These are phyloP conservation scores for Benthosema pterotum DNA, from an alignment of 2,797 vertebrate species.

Conservation along the genomic window DNA sequence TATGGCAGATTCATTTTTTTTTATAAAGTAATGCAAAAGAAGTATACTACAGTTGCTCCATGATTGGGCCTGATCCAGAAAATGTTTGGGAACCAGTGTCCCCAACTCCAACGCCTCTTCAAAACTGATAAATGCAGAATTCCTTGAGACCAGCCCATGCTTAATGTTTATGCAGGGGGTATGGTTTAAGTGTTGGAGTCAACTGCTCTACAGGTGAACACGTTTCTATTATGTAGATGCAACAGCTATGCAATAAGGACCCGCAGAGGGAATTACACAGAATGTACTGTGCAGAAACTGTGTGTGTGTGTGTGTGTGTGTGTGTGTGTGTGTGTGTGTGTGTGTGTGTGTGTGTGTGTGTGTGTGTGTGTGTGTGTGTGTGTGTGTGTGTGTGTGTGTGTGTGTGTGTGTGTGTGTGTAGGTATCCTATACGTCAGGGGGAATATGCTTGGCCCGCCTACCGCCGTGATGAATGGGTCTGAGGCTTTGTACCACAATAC, in stretches of 20 bases:
- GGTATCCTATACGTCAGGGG: slow-evolving; percentile 77
- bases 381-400: slow-evolving; percentile 23
- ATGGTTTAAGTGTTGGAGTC: neutral
- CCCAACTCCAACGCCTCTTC: too few relatives aligned
- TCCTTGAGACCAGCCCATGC: too few relatives aligned
- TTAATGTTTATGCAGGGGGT: too few relatives aligned
- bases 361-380: slow-evolving; percentile 35
- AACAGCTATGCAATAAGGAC: slow-evolving; percentile 12
- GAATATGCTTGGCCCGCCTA: slow-evolving; percentile 80
- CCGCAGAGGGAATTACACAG: slow-evolving; percentile 8
- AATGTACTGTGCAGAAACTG: slow-evolving; percentile 16
- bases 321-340: slow-evolving; percentile 30
- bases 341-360: slow-evolving; percentile 25
- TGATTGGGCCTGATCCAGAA: too few relatives aligned
- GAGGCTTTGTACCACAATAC: slow-evolving; percentile 80
- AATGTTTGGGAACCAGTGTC: too few relatives aligned
- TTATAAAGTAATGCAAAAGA: too few relatives aligned
- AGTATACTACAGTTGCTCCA: too few relatives aligned
- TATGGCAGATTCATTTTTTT: too few relatives aligned
- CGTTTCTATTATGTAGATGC: slow-evolving; percentile 7
- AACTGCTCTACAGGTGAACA: slow-evolving; percentile 43
- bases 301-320: slow-evolving; percentile 14
- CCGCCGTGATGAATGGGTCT: slow-evolving; percentile 81
- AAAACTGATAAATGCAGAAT: too few relatives aligned
- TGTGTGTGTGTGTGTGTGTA: slow-evolving; percentile 63